A percentile compares a stretch with the other conserved stretches of the same genome.
phyloP scores from a whole-genome alignment of 2,113 vertebrate genomes.

The Orycteropus afer region DNA sequence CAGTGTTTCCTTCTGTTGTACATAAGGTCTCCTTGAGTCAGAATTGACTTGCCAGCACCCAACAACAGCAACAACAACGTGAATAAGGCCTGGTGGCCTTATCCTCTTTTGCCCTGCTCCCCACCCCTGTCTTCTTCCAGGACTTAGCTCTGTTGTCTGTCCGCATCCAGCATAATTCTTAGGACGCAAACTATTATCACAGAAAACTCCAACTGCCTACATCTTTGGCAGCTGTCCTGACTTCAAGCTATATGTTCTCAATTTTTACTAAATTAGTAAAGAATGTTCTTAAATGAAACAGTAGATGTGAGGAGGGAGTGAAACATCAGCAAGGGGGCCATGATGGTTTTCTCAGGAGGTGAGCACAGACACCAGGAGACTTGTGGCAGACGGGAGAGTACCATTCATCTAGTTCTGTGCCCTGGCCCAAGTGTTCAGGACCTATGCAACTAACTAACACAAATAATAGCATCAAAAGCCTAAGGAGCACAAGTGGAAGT shows the following conservation, averaged over 20 bases:
- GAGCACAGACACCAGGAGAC: neutral
- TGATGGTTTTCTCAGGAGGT: neutral
- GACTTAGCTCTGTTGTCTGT: neutral
- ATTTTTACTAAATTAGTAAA: no score
- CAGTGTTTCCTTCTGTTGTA: no score
- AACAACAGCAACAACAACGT: no score
- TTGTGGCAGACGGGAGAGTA: neutral
- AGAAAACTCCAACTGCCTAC: neutral
- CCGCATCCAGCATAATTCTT: neutral
- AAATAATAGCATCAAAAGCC: neutral
- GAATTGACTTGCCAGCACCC: no score
- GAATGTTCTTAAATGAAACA: neutral
- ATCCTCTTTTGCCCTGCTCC: neutral
- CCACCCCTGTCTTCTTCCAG: neutral
- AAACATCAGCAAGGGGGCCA: neutral
- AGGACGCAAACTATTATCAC: neutral
- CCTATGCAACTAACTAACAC: neutral
- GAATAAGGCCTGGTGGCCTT: neutral
- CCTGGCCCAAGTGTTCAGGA: neutral
- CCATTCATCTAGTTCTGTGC: neutral
- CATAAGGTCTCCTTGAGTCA: no score
- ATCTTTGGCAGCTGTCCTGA: neutral
- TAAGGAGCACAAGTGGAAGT: neutral
- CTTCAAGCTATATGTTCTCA: neutral
- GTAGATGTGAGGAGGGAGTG: neutral